Base-by-base conservation (phyloP, 2,113 vertebrate species). In the Regulus satrapa region DNA sequence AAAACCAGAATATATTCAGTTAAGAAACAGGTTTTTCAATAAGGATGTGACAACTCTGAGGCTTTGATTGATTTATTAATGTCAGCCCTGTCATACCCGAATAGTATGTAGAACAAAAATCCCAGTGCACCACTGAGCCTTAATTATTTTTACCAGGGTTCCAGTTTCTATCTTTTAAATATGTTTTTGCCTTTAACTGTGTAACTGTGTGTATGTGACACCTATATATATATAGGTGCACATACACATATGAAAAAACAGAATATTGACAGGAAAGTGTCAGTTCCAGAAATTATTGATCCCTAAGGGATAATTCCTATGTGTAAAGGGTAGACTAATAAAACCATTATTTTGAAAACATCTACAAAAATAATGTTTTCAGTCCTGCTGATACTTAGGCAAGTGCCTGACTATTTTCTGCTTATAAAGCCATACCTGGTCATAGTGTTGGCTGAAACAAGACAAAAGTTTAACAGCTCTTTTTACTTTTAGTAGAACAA, bases 111-210 rank as follows among this genome's bases (percentile, higher is more conserved):
- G 85, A 88, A 80, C 23, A 75, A 59, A 93, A 88, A 56, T 95
- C 84, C 89, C 77, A 89, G 38, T 48, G 58, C 32, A 41, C 64
- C n/a, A 29, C 4, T 75, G 4, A 89, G 49, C 23, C 32, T 89
- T 95, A 94, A 95, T 91, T 95, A 92, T 82, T 85, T 77, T 91
- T 84, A 69, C 14, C 6, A 52, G n/a, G 11, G 23, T 52, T 82
- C 21, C 51, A 38, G 1, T 74, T 91, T 48, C 92, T 89, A 56
- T 36, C 68, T 49, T 9, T 75, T 92, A 80, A 91, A 67, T 93
- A 46, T 43, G 6, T 66, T 93, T 58, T 63, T 85, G n/a, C 13
- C 43, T 92, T 88, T 72, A 52, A 40, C 25, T 84, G 8, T 38
- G 15, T 84, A 58, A 51, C 67, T 90, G 2, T 55, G 11, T 81